phyloP scores from a whole-genome alignment of 2,888 invertebrate species.

The Nematopogon swammerdamellus region DNA sequence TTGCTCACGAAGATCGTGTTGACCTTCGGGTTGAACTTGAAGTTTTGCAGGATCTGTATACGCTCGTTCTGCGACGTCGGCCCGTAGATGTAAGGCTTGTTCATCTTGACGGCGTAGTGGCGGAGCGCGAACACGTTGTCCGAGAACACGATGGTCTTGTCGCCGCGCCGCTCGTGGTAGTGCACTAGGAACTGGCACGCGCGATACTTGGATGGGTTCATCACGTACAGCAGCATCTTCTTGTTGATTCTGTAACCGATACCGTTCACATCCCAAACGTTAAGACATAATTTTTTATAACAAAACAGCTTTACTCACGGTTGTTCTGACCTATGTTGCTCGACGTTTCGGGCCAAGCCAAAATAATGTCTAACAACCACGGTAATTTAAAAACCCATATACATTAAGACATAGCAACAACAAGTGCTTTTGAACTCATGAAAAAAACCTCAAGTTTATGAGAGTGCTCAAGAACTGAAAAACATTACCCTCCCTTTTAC shows the following conservation, averaged over 20 bases:
- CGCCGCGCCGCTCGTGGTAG: constrained; percentile 89
- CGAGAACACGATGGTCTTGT: constrained; percentile 99
- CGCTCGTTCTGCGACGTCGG: constrained; percentile 95
- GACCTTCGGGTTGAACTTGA: constrained; percentile 97
- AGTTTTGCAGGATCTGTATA: constrained; percentile 97
- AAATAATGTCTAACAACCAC: no score
- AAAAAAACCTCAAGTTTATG: no score
- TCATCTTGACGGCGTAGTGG: constrained; percentile 96
- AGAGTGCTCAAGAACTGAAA: no score
- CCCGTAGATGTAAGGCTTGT: constrained; percentile 97
- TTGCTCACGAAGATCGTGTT: constrained; percentile 99
- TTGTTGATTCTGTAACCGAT: constrained; percentile 69
- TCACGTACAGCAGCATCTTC: constrained; percentile 91
- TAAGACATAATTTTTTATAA: no score
- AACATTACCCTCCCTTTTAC: no score
- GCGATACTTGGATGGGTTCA: constrained; percentile 99
- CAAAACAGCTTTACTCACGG: no score
- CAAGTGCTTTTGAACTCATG: no score
- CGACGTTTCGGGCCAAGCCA: no score
- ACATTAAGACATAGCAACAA: no score
- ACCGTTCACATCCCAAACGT: no score
- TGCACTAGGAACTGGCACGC: constrained; percentile 94
- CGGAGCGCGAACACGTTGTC: constrained; percentile 98
- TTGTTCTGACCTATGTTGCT: no score
- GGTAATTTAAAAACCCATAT: no score